phyloP scores from a whole-genome alignment of 1,140 invertebrate species.

The Coenobita brevimanus region DNA sequence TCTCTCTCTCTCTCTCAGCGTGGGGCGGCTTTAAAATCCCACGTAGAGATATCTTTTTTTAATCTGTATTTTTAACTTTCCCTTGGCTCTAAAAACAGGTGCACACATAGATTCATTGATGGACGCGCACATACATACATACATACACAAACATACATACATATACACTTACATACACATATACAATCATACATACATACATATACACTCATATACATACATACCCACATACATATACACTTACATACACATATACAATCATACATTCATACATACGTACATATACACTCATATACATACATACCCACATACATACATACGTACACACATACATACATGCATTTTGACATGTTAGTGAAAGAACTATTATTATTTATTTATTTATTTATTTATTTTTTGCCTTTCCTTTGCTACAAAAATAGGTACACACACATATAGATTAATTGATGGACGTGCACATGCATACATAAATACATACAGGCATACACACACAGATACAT shows the following conservation, averaged over 20 bases:
- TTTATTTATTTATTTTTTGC: not conserved
- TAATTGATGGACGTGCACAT: not conserved
- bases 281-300: not conserved
- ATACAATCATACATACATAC: no score
- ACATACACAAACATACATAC: no score
- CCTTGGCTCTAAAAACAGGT: no score
- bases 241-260: conserved; percentile 5
- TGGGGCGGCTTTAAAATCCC: no score
- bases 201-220: conserved; percentile 7
- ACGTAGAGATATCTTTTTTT: no score
- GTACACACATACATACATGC: conserved; percentile 15
- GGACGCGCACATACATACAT: no score
- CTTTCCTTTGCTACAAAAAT: not conserved
- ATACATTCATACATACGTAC: no score
- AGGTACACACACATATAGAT: conserved; percentile 23
- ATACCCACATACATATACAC: not conserved
- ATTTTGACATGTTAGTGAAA: no score
- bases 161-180: no score
- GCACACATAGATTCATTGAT: no score
- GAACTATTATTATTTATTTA: not conserved
- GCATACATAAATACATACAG: conserved; percentile 11
- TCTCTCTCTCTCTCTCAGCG: no score
- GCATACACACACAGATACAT: not conserved
- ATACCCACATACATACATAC: not conserved
- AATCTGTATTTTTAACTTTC: no score